phyloP scores from a whole-genome alignment of 2,113 vertebrate genomes.

The Haemorhous mexicanus region DNA sequence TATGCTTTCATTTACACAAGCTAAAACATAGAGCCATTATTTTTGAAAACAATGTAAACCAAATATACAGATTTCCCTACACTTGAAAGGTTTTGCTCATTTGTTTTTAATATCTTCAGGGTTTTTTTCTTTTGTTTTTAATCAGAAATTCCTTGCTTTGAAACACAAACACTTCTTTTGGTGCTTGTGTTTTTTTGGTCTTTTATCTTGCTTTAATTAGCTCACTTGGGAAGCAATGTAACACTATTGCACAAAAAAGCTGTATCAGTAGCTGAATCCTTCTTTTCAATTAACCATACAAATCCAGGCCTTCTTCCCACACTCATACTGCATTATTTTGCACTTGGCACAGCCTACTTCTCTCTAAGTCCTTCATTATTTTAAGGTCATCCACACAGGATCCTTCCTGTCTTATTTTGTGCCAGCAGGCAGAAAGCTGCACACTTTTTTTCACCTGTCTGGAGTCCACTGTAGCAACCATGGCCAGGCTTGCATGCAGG shows the following conservation, averaged over 20 bases:
- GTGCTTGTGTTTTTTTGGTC: background rate
- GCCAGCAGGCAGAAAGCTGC: background rate
- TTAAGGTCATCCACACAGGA: background rate
- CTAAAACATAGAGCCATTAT: background rate
- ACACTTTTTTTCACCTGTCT: background rate
- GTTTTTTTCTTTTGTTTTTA: conserved; percentile 6
- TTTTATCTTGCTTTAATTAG: conserved; percentile 62
- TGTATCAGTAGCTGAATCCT: background rate
- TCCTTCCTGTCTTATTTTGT: background rate
- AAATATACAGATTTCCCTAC: background rate
- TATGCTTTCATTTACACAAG: background rate
- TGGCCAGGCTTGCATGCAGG: background rate
- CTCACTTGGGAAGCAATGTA: conserved; percentile 54
- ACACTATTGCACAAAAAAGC: conserved; percentile 1
- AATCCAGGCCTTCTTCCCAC: background rate
- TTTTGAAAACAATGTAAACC: background rate
- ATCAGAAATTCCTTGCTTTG: conserved; percentile 9
- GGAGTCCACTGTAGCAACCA: background rate
- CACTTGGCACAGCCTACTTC: background rate
- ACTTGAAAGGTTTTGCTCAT: background rate
- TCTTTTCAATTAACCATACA: conserved; percentile 25
- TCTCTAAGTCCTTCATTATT: background rate
- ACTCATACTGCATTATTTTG: background rate
- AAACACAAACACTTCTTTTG: background rate
- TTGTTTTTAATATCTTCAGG: background rate